A percentile compares a stretch with the other conserved stretches of the same genome.
These are phyloP conservation scores for Drepanosiphum platanoidis DNA, from an alignment of 2,888 invertebrate genomes.

Conservation along the genomic window DNA sequence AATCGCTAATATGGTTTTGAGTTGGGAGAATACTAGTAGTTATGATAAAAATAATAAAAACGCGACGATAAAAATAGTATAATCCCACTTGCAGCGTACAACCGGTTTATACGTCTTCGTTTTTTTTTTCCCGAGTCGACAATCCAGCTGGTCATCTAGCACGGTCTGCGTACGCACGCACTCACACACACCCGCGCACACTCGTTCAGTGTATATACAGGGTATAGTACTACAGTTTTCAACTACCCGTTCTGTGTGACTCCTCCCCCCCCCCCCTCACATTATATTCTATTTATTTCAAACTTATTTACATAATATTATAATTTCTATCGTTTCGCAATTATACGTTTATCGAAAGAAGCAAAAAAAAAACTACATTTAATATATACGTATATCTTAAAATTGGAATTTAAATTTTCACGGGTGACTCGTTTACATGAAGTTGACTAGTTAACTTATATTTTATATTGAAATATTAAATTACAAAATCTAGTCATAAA, in stretches of 20 bases:
- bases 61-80: conserved; percentile 51
- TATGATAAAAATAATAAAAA: conserved; percentile 35
- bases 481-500: conserved; percentile 10
- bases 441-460: neutral
- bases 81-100: conserved; percentile 21
- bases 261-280: neutral
- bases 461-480: neutral
- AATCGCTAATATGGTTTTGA: conserved; percentile 17
- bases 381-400: neutral
- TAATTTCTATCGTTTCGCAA: conserved; percentile 31
- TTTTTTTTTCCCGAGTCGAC: conserved; percentile 47
- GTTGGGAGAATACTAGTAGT: conserved; percentile 21
- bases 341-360: neutral
- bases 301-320: conserved; percentile 29
- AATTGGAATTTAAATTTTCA: neutral
- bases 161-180: neutral
- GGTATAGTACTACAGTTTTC: conserved; percentile 25
- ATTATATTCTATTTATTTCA: neutral
- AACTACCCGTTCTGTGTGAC: conserved; percentile 13
- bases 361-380: neutral
- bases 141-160: conserved; percentile 62
- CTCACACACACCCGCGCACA: neutral
- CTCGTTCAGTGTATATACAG: neutral
- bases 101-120: conserved; percentile 54
- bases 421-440: conserved; percentile 13